Conservation (phyloP, 2,113 vertebrate genomes). For the Tamias sibiricus region DNA sequence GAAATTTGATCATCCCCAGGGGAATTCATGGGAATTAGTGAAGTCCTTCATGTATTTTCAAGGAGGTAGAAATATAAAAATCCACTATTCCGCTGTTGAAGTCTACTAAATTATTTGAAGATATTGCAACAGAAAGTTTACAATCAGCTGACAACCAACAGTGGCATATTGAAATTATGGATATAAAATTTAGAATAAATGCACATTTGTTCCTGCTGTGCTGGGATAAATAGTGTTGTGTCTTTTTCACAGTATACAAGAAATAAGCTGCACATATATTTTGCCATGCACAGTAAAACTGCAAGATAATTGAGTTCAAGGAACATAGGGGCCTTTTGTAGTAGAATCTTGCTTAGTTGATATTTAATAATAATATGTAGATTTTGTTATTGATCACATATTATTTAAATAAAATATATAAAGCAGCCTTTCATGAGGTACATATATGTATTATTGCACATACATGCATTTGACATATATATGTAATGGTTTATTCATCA, state of each 20-base stretch:
- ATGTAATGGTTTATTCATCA: neutral
- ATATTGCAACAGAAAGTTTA: neutral
- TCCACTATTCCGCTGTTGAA: neutral
- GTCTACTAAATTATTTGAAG: constrained; percentile 25
- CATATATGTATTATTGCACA: too few species aligned
- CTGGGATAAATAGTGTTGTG: neutral
- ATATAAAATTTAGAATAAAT: neutral
- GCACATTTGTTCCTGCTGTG: neutral
- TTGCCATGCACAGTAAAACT: neutral
- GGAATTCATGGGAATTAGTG: constrained; percentile 8
- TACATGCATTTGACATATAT: neutral
- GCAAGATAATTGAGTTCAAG: neutral
- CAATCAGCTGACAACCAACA: neutral
- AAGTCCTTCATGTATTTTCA: neutral
- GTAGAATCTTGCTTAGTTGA: neutral
- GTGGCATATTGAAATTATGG: neutral
- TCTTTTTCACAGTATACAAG: neutral
- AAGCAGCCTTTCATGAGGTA: neutral
- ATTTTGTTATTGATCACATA: neutral
- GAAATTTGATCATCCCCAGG: neutral
- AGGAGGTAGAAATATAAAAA: neutral
- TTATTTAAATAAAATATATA: neutral
- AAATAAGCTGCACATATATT: neutral
- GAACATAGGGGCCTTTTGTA: neutral
- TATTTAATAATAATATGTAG: neutral